phyloP scores from a whole-genome alignment of 2,888 invertebrate genomes.

The Fabriciana adippe region DNA sequence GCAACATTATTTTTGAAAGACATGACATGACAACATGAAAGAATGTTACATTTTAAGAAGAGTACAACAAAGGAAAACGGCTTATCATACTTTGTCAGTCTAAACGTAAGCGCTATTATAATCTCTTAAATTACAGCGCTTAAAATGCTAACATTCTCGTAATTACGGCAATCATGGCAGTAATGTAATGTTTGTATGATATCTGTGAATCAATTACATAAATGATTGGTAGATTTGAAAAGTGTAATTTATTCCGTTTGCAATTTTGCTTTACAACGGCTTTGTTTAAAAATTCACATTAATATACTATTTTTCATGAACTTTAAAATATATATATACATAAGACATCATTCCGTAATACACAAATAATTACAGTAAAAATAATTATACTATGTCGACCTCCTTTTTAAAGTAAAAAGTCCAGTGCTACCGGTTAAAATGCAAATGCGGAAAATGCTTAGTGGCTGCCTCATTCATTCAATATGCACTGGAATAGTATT shows the following conservation, averaged over 20 bases:
- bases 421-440: constrained; percentile 13
- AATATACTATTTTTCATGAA: too few species aligned
- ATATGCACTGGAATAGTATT: constrained; percentile 7
- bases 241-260: constrained; percentile 1
- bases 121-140: constrained; percentile 23
- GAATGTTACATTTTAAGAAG: neutral
- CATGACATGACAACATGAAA: neutral
- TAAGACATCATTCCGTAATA: too few species aligned
- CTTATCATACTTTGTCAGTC: constrained; percentile 19
- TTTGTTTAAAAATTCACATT: too few species aligned
- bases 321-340: too few species aligned
- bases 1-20: neutral
- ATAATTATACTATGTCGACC: constrained; percentile 16
- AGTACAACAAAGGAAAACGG: constrained; percentile 8
- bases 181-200: constrained; percentile 20
- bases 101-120: constrained; percentile 15
- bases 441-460: constrained; percentile 19
- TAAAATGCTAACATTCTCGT: constrained; percentile 26
- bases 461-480: constrained; percentile 5
- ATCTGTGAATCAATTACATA: constrained; percentile 13
- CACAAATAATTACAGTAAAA: constrained; percentile 4
- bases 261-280: neutral
- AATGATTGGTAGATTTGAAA: constrained; percentile 16
- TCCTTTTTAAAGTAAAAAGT: constrained; percentile 21
- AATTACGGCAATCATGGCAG: constrained; percentile 26